Percentiles rank a stretch among this genome's conserved stretches.
Conservation (phyloP, 2,888 invertebrate genomes). For the Drosophila nigricruria region DNA sequence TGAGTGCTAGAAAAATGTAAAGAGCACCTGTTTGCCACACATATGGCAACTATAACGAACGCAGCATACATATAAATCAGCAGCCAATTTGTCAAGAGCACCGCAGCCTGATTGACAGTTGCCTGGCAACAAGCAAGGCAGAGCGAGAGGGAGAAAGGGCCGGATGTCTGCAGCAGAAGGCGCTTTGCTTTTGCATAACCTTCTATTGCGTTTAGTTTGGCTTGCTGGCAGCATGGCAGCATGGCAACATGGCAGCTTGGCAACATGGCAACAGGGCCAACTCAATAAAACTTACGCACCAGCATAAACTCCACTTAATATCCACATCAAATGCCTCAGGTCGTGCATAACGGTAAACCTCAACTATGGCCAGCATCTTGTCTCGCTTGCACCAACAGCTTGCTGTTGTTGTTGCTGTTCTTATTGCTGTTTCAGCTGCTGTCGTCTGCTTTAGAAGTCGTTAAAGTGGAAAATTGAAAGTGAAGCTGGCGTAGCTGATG, state of each 20-base stretch:
- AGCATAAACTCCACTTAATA: conserved; percentile 68
- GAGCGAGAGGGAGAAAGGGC: too few relatives aligned
- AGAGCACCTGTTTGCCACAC: conserved; percentile 8
- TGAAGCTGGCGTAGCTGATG: conserved; percentile 50
- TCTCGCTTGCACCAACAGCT: background rate
- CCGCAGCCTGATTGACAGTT: conserved; percentile 19
- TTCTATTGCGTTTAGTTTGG: conserved; percentile 21
- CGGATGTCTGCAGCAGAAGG: background rate
- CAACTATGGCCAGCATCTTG: conserved; percentile 31
- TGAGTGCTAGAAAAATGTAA: background rate
- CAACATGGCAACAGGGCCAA: conserved; percentile 36
- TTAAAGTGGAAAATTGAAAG: conserved; percentile 69
- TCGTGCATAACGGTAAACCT: conserved; percentile 62
- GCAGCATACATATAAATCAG: conserved; percentile 16
- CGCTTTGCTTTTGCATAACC: conserved; percentile 12
- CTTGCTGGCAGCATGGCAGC: conserved; percentile 12
- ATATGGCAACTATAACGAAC: conserved; percentile 3
- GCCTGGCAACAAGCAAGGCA: conserved; percentile 15
- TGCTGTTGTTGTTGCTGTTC: background rate
- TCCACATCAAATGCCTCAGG: conserved; percentile 53
- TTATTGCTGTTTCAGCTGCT: conserved; percentile 25
- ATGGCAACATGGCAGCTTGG: conserved; percentile 13
- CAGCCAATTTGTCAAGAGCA: conserved; percentile 23
- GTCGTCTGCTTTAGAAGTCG: conserved; percentile 37
- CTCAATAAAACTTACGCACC: conserved; percentile 59